These are phyloP conservation scores for Ctenomys sociabilis DNA, from an alignment of 2,113 vertebrate genomes.

Conservation along the genomic window DNA sequence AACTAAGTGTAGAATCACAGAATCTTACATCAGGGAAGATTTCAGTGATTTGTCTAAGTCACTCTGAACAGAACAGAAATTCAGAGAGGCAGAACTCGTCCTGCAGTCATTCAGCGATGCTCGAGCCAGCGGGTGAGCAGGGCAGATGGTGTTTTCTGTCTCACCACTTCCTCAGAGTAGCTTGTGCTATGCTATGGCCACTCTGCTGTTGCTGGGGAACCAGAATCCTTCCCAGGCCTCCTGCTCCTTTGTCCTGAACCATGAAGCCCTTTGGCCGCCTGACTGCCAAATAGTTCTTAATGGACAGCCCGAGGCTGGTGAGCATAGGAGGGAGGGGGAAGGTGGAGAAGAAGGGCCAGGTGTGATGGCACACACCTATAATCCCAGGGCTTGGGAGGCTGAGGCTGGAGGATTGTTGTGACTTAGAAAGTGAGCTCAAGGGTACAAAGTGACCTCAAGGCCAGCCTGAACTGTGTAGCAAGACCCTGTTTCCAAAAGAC, in stretches of 20 bases:
- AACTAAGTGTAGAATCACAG: conserved; percentile 32
- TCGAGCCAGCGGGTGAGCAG: neutral
- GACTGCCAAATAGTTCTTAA: neutral
- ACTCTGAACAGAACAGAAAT: conserved; percentile 6
- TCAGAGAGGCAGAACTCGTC: conserved; percentile 12
- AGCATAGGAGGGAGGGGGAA: neutral
- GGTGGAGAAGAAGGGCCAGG: neutral
- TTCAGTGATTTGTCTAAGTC: conserved; percentile 9
- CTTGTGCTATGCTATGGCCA: neutral
- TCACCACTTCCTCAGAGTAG: neutral
- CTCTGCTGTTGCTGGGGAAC: neutral
- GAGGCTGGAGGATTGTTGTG: too few species aligned
- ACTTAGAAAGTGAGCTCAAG: too few species aligned
- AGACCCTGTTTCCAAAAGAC: too few species aligned
- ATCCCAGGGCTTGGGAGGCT: too few species aligned
- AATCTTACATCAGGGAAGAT: conserved; percentile 44
- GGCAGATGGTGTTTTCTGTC: neutral
- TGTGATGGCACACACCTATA: too few species aligned
- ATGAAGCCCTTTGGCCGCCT: neutral
- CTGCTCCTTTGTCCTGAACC: neutral
- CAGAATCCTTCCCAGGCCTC: neutral
- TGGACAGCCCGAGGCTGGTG: neutral
- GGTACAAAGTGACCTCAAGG: too few species aligned
- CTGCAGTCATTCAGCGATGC: neutral
- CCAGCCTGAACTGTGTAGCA: too few species aligned